Evolutionary conservation across 2,888 invertebrate genomes (phyloP).

Genomic region (Cabera pusaria): DNA sequence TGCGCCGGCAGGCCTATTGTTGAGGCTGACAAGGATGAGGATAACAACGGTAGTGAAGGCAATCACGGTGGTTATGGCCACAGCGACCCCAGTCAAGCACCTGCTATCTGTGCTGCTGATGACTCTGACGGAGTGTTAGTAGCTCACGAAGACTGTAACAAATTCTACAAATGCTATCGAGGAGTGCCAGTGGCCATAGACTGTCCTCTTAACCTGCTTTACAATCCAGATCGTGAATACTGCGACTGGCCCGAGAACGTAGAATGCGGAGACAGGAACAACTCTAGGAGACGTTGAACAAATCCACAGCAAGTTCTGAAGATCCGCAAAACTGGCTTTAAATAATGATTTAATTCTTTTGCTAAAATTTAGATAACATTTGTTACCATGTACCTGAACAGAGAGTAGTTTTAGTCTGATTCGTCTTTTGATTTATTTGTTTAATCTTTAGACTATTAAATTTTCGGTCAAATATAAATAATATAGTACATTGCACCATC

Average conservation of each 20-base stretch:
- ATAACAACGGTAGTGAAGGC: neutral
- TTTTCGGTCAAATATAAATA: no score
- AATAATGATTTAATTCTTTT: no score
- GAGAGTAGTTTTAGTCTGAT: no score
- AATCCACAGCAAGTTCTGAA: no score
- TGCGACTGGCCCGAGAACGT: slow-evolving; percentile 49
- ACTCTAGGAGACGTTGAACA: neutral
- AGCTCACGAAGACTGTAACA: slow-evolving; percentile 41
- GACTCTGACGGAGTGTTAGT: slow-evolving; percentile 29
- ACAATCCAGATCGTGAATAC: slow-evolving; percentile 33
- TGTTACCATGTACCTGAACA: slow-evolving; percentile 3
- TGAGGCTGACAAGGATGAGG: slow-evolving; percentile 1
- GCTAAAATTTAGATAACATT: no score
- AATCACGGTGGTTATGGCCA: slow-evolving; percentile 7
- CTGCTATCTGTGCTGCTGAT: slow-evolving; percentile 23
- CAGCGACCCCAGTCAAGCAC: slow-evolving; percentile 25
- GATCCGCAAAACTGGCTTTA: no score
- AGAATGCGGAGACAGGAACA: slow-evolving; percentile 37
- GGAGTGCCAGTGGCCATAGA: slow-evolving; percentile 32
- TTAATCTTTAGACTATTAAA: no score
- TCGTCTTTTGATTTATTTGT: no score
- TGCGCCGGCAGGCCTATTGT: slow-evolving; percentile 21
- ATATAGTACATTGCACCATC: no score
- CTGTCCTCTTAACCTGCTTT: slow-evolving; percentile 39
- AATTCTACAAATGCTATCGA: slow-evolving; percentile 40